Conservation (phyloP, 2,888 invertebrate genomes). For the Hydrotaea cyrtoneurina region DNA sequence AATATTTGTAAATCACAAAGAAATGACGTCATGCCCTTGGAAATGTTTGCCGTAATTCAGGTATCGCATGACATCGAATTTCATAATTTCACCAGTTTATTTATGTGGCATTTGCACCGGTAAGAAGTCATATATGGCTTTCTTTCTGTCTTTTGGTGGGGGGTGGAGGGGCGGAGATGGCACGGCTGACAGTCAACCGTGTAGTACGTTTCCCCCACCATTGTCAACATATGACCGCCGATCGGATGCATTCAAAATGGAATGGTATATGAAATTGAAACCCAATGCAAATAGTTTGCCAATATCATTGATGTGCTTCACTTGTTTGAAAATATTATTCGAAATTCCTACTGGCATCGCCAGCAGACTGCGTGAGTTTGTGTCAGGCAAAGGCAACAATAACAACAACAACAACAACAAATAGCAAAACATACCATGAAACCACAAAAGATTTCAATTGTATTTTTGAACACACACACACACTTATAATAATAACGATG, state of each 20-base stretch:
- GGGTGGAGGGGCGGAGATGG: background rate
- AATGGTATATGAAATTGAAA: conserved; percentile 1
- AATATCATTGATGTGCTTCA: conserved; percentile 14
- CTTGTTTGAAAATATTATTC: conserved; percentile 8
- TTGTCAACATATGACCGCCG: background rate
- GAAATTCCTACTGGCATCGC: background rate
- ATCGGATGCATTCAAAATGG: background rate
- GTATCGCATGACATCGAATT: conserved; percentile 41
- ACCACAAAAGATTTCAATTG: conserved; percentile 20
- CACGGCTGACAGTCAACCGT: background rate
- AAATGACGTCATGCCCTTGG: background rate
- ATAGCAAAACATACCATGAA: too few relatives aligned
- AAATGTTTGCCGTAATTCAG: conserved; percentile 4
- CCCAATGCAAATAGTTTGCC: background rate
- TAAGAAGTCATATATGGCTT: conserved; percentile 6
- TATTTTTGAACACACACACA: background rate
- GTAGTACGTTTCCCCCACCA: background rate
- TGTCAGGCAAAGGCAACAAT: background rate
- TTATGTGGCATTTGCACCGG: background rate
- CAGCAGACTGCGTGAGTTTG: background rate
- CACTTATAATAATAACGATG: background rate
- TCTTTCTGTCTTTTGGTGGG: background rate
- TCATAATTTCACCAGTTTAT: conserved; percentile 64
- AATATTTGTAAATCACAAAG: too few relatives aligned
- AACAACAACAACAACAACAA: background rate